Evolutionary conservation across 2,797 vertebrate genomes (phyloP).

Genomic region (Esox masquinongy): DNA sequence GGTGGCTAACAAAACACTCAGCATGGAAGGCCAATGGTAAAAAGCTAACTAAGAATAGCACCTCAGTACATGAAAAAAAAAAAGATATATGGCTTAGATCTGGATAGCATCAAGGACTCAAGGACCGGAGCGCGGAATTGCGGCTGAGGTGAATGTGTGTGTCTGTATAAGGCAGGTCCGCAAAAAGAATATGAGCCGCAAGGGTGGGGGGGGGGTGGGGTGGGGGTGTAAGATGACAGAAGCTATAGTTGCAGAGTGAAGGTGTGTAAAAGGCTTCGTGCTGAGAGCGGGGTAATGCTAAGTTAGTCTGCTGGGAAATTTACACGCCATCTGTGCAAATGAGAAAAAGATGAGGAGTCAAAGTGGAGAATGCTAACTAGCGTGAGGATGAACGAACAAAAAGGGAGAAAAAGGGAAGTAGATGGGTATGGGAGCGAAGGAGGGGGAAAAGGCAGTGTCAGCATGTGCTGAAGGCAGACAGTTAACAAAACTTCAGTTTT

Average conservation of each 20-base stretch:
- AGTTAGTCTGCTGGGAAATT: not conserved
- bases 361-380: not conserved
- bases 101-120: not conserved
- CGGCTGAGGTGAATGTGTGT: not conserved
- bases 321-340: conserved; percentile 5
- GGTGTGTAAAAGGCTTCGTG: not conserved
- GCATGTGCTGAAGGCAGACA: not conserved
- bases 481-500: not conserved
- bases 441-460: not conserved
- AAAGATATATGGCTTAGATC: not conserved
- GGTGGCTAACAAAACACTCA: not conserved
- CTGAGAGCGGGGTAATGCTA: not conserved
- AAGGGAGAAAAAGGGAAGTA: not conserved
- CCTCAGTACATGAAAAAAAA: not conserved
- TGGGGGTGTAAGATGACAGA: not conserved
- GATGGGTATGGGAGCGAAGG: not conserved
- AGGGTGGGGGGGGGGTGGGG: not conserved
- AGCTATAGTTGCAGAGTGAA: not conserved
- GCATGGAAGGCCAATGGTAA: not conserved
- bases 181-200: not conserved
- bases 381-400: not conserved
- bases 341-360: not conserved
- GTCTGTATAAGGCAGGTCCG: not conserved
- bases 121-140: not conserved
- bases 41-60: conserved; percentile 5